Evolutionary conservation across 2,888 invertebrate genomes (phyloP), one percentile per base, ranked within the genome.

Genomic region (Liodrosophila aerea): DNA sequence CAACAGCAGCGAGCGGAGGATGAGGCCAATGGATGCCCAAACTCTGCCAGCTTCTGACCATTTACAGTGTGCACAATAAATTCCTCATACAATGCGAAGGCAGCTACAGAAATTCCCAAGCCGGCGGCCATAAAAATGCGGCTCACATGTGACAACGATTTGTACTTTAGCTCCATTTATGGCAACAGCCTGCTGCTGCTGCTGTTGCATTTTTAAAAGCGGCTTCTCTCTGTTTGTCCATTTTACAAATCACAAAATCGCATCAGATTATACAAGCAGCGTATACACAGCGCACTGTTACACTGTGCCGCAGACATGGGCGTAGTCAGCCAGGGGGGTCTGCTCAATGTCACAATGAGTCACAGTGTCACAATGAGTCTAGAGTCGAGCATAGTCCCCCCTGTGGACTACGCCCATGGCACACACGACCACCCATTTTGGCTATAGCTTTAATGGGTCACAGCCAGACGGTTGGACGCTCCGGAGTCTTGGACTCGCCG

Each of bases 101-200:
- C 66, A 65, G 41, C 65, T 54, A 30, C 74, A 81, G 69, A 86
- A 86, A 87, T 87, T 87, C 87, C 87, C 87, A 87, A 85, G 85
- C 80, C 76, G 77, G 70, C 73, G 67, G 85, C 84, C 87, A 89
- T 88, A 88, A 88, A 89, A 88, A 89, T 88, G 88, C 88, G 85
- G 76, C 88, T 87, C 88, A 87, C 88, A 89, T 88, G 88, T 88
- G 88, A 88, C 89, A 88, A 88, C 88, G 88, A 88, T 88, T 88
- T 88, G 88, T 88, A 88, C 88, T 88, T 87, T 86, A 76, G 84
- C 87, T 88, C 88, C 88, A 80, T 88, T 88, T 88, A 88, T 86
- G 88, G 88, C 67, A 52, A 18, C 33, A 8, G 51, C 29, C n/a
- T 51, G 34, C 12, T 49, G 27, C 13, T 39, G 7, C 9, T 34